These are phyloP conservation scores for Apeira syringaria DNA, from an alignment of 2,888 invertebrate species.

Conservation along the genomic window DNA sequence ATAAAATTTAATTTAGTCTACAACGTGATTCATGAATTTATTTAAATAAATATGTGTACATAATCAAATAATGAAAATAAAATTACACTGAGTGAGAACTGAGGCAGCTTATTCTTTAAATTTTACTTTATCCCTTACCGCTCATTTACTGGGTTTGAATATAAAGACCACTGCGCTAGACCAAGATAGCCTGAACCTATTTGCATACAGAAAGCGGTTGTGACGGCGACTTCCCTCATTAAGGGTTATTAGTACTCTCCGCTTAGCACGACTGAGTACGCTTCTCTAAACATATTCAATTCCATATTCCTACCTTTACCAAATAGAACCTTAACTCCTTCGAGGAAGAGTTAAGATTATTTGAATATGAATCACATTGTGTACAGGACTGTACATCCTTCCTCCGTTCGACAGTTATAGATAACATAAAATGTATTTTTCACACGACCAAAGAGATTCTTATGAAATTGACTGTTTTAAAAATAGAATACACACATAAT, in stretches of 20 bases:
- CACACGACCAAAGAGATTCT: no score
- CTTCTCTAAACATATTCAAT: neutral
- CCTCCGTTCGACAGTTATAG: constrained; percentile 18
- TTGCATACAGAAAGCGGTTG: constrained; percentile 30
- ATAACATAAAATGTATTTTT: constrained; percentile 17
- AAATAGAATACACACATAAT: no score
- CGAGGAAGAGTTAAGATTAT: neutral
- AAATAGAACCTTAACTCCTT: constrained; percentile 8
- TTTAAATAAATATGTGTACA: no score
- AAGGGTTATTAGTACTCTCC: constrained; percentile 31
- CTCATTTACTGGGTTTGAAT: neutral
- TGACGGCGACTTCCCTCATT: constrained; percentile 41
- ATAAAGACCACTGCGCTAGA: no score
- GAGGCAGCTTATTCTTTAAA: no score
- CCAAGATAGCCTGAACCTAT: constrained; percentile 23
- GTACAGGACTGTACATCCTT: constrained; percentile 13
- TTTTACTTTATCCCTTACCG: no score
- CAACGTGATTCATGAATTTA: no score
- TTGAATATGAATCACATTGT: neutral
- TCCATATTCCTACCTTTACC: neutral
- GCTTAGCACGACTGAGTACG: constrained; percentile 16
- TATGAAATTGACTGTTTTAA: no score
- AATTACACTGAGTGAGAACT: no score
- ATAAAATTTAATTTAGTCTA: no score
- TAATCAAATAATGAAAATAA: no score